Conservation (phyloP, 2,113 vertebrate genomes). For the Hippocampus zosterae region DNA sequence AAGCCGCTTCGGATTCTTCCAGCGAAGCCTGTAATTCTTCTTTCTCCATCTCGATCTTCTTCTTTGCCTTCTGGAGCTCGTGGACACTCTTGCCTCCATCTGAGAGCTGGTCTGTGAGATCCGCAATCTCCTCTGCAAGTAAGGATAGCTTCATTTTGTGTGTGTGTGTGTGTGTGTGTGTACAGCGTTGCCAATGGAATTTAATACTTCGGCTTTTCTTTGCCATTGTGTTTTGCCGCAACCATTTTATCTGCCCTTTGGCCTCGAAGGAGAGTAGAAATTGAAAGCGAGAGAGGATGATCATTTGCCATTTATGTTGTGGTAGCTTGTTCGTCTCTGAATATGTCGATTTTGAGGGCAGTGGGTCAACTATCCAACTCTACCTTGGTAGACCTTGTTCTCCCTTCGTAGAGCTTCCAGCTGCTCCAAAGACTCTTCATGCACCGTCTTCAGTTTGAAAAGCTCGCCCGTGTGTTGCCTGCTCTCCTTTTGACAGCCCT, state of each 20-base stretch:
- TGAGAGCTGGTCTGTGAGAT: constrained; percentile 76
- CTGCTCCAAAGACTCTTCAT: constrained; percentile 75
- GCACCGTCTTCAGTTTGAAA: constrained; percentile 74
- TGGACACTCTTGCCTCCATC: constrained; percentile 77
- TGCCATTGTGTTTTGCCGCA: too few species aligned
- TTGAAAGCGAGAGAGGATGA: too few species aligned
- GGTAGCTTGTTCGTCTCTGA: too few species aligned
- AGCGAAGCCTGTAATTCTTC: constrained; percentile 76
- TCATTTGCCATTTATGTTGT: too few species aligned
- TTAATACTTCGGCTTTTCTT: too few species aligned
- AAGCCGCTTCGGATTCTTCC: constrained; percentile 75
- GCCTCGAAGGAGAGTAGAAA: too few species aligned
- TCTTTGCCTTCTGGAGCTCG: constrained; percentile 77
- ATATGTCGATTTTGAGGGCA: too few species aligned
- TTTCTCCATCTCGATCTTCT: constrained; percentile 80
- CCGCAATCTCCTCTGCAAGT: constrained; percentile 69
- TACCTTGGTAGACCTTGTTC: constrained; percentile 76
- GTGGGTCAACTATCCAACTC: background rate
- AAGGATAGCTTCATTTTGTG: background rate
- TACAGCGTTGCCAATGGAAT: too few species aligned
- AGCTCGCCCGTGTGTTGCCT: constrained; percentile 67
- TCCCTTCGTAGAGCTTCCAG: constrained; percentile 68
- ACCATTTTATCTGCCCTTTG: too few species aligned
- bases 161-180: too few species aligned
- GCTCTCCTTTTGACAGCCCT: constrained; percentile 77